Base-by-base conservation (phyloP, 2,888 invertebrate species). In the Chorisops tibialis region DNA sequence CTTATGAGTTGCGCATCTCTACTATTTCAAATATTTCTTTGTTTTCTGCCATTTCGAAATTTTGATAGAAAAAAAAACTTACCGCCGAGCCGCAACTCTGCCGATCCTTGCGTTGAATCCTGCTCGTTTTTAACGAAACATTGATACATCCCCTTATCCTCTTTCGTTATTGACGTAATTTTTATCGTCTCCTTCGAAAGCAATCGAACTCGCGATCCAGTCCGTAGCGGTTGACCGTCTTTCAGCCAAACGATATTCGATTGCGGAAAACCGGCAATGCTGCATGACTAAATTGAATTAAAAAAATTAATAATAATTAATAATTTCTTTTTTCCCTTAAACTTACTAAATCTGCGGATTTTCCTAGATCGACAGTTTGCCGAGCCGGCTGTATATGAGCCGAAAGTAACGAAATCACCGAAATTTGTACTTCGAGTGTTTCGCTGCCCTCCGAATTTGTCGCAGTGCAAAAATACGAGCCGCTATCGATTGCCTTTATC, bases 101-200 rank as follows among this genome's bases (percentile, higher is more conserved):
- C 87, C 0, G 87, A 84, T 7, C 89, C 89, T 74, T 92, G 92
- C 1, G 87, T 86, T 71, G 90, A 88, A 72, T 92, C 92, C 73
- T 87, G 84, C 63, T 88, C 87, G 72, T 91, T 92, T 73, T 87
- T 87, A 5, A 88, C 89, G 69, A 93, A 85, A 75, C 95, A 96
- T 74, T 95, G 95, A 77, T 93, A 95, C 85, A 93, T 88, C 30
- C 94, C 95, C 68, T 88, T 85, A 74, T 95, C 93, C 65, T 88
- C 88, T 68, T 87, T 86, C 59, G 86, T 86, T 39, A 93, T 79
- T 52, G 84, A 83, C 65, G 81, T 84, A 70, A 88, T 83, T 68
- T 81, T 79, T 65, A 83, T 79, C 65, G 81, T 79, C 65, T 82
- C 81, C 65, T 80, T 79, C 6, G 81, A 78, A 70, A 83, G 76